Evolutionary conservation across 2,888 invertebrate genomes (phyloP).

Genomic region (Eristalis intricaria): DNA sequence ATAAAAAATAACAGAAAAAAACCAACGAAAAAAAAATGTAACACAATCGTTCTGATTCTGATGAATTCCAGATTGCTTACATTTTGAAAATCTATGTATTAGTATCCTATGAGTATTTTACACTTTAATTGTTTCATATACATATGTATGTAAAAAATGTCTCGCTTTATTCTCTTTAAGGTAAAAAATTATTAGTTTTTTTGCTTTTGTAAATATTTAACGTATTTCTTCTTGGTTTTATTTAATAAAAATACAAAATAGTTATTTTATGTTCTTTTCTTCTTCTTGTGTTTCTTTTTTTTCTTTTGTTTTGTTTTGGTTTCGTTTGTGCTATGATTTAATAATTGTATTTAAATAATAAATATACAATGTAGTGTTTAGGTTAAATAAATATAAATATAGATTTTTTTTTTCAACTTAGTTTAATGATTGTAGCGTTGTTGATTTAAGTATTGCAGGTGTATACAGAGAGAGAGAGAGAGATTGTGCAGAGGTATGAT

Average conservation of each 20-base stretch:
- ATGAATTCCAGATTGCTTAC: slow-evolving; percentile 10
- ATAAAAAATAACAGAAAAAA: not conserved
- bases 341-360: slow-evolving; percentile 54
- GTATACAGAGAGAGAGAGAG: slow-evolving; percentile 56
- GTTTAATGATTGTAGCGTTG: slow-evolving; percentile 51
- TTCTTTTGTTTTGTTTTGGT: slow-evolving; percentile 15
- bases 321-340: slow-evolving; percentile 59
- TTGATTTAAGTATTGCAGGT: slow-evolving; percentile 57
- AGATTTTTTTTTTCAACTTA: slow-evolving; percentile 10
- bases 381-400: slow-evolving; percentile 35
- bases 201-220: slow-evolving; percentile 58
- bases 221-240: slow-evolving; percentile 39
- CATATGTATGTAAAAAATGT: slow-evolving; percentile 45
- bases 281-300: slow-evolving; percentile 6
- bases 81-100: slow-evolving; percentile 16
- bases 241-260: slow-evolving; percentile 69
- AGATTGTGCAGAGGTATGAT: slow-evolving; percentile 66
- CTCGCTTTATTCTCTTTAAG: slow-evolving; percentile 36
- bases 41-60: not conserved
- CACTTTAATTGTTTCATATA: slow-evolving; percentile 39
- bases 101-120: slow-evolving; percentile 39
- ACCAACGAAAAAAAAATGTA: not conserved
- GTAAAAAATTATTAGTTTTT: slow-evolving; percentile 50
- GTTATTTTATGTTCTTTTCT: slow-evolving; percentile 33
- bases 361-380: slow-evolving; percentile 29